Evolutionary conservation across 2,797 vertebrate genomes (phyloP).

Genomic region (Dryobates pubescens): DNA sequence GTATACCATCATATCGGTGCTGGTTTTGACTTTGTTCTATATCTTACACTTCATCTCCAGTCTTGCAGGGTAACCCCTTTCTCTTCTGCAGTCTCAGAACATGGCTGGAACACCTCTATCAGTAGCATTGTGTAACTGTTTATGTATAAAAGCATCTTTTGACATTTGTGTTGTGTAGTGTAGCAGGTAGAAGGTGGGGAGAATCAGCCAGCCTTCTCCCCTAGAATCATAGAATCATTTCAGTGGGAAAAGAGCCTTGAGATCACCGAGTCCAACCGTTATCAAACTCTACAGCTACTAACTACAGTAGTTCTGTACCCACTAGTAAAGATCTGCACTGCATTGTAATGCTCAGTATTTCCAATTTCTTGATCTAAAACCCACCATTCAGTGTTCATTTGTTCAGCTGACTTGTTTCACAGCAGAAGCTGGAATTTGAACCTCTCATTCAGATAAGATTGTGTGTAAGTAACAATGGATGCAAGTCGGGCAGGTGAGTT

Average conservation of each 20-base stretch:
- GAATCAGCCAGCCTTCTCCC: not conserved
- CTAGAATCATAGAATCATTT: too few relatives aligned
- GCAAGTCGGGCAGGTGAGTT: not conserved
- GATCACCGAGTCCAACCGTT: too few relatives aligned
- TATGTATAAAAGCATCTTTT: not conserved
- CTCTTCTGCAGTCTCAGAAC: not conserved
- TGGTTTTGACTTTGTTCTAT: not conserved
- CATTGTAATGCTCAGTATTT: not conserved
- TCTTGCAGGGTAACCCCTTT: not conserved
- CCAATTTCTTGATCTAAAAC: not conserved
- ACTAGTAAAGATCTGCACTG: not conserved
- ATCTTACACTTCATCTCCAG: not conserved
- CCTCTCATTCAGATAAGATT: not conserved
- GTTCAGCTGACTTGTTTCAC: not conserved
- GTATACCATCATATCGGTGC: not conserved
- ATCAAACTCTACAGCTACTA: too few relatives aligned
- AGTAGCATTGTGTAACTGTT: not conserved
- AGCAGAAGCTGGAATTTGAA: not conserved
- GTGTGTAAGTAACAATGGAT: not conserved
- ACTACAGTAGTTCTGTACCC: not conserved
- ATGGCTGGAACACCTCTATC: not conserved
- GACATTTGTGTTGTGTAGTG: not conserved
- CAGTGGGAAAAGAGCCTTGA: not conserved
- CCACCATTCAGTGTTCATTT: not conserved
- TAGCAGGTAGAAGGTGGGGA: not conserved